phyloP scores from a whole-genome alignment of 2,888 invertebrate species.

The Ophioninae sp. region DNA sequence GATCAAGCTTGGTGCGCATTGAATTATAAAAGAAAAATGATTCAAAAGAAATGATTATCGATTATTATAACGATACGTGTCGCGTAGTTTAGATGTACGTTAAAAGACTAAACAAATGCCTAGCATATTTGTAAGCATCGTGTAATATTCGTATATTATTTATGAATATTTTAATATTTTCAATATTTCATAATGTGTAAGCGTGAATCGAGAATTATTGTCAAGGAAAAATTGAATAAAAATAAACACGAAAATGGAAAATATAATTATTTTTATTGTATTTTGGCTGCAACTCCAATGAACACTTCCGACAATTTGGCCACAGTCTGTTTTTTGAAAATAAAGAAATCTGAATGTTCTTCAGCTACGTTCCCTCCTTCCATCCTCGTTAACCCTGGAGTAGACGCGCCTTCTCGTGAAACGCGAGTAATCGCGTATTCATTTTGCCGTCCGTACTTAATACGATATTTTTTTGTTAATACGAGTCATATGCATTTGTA shows the following conservation, averaged over 20 bases:
- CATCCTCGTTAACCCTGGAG: too few relatives aligned
- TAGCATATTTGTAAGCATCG: conserved; percentile 74
- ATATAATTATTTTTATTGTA: not conserved
- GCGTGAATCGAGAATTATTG: conserved; percentile 66
- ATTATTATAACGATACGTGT: conserved; percentile 69
- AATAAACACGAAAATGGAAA: conserved; percentile 46
- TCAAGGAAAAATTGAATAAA: conserved; percentile 60
- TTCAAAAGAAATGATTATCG: conserved; percentile 49
- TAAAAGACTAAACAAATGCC: conserved; percentile 77
- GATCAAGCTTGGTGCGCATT: conserved; percentile 10
- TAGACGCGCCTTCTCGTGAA: too few relatives aligned
- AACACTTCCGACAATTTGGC: not conserved
- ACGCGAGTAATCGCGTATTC: too few relatives aligned
- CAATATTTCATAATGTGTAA: conserved; percentile 72
- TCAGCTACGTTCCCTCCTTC: too few relatives aligned
- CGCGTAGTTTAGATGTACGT: conserved; percentile 74
- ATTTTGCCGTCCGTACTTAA: too few relatives aligned
- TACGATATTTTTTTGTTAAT: too few relatives aligned
- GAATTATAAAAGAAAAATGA: conserved; percentile 13
- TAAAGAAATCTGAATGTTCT: not conserved
- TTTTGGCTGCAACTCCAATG: too few relatives aligned
- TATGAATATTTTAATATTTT: conserved; percentile 79
- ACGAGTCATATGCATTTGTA: too few relatives aligned
- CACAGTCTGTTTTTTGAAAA: not conserved
- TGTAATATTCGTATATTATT: conserved; percentile 77